Evolutionary conservation across 1,140 invertebrate species (phyloP).

Genomic region (Drosophila nigromelanica): DNA sequence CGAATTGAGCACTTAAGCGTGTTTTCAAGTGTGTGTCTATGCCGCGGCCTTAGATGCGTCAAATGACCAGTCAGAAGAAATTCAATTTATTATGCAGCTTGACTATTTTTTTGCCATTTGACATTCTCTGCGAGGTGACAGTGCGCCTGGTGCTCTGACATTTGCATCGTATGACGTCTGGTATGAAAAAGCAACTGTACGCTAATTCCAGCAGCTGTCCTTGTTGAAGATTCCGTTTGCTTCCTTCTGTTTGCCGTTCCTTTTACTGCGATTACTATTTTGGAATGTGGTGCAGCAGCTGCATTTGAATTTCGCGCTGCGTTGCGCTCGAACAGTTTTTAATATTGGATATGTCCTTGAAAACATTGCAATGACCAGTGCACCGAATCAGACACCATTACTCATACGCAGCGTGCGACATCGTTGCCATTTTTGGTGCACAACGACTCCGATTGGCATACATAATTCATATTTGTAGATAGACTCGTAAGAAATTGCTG

Average conservation of each 20-base stretch:
- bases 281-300: conserved; percentile 67
- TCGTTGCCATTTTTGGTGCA: conserved; percentile 43
- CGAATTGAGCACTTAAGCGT: neutral
- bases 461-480: conserved; percentile 72
- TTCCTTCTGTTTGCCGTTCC: conserved; percentile 7
- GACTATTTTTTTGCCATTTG: conserved; percentile 56
- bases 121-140: conserved; percentile 63
- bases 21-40: conserved; percentile 61
- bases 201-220: conserved; percentile 75
- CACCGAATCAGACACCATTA: conserved; percentile 43
- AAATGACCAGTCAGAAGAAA: conserved; percentile 77
- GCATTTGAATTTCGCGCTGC: conserved; percentile 79
- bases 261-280: conserved; percentile 38
- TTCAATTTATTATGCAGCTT: conserved; percentile 81
- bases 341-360: conserved; percentile 77
- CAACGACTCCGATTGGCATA: conserved; percentile 38
- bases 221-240: conserved; percentile 48
- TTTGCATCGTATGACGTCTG: conserved; percentile 18
- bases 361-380: conserved; percentile 60
- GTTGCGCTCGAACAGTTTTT: conserved; percentile 74
- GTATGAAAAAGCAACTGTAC: conserved; percentile 40
- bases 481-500: conserved; percentile 67
- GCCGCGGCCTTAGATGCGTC: conserved; percentile 63
- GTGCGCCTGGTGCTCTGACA: conserved; percentile 41
- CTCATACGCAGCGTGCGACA: conserved; percentile 75